A percentile compares a stretch with the other conserved stretches of the same genome.
phyloP scores from a whole-genome alignment of 2,113 vertebrate genomes.

The Megaceryle torquata region DNA sequence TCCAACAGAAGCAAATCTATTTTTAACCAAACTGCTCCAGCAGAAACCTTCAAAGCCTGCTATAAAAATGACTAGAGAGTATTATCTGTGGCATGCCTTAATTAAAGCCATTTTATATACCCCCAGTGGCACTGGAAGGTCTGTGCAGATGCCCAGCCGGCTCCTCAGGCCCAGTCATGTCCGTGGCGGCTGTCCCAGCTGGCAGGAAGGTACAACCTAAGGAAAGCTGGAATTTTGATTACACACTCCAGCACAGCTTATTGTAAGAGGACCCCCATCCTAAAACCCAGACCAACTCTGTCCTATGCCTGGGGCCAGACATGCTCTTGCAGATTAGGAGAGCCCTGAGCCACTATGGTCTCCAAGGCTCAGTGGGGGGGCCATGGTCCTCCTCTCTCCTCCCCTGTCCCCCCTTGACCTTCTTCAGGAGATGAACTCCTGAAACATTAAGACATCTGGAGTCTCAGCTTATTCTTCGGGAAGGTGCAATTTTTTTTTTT shows the following conservation, averaged over 20 bases:
- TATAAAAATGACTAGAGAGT: background rate
- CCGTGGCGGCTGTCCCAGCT: background rate
- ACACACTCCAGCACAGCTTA: background rate
- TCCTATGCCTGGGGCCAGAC: background rate
- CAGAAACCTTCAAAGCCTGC: background rate
- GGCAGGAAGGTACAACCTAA: background rate
- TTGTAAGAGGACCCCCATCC: background rate
- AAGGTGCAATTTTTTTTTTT: background rate
- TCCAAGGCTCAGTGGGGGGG: background rate
- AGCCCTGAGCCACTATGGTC: background rate
- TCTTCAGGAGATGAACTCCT: background rate
- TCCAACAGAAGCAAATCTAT: background rate
- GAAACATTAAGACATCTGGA: background rate
- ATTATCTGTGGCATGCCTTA: background rate
- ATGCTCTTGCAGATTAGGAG: background rate
- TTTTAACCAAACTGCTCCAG: background rate
- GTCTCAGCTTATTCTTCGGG: background rate
- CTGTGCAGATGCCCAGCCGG: background rate
- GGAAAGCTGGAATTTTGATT: background rate
- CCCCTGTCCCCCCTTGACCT: background rate
- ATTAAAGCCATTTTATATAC: background rate
- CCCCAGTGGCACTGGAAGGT: background rate
- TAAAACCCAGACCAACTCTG: background rate
- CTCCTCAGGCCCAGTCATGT: background rate
- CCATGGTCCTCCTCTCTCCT: background rate